Evolutionary conservation across 2,797 vertebrate species (phyloP), one percentile per base, ranked within the genome.

Genomic region (Avahi laniger): DNA sequence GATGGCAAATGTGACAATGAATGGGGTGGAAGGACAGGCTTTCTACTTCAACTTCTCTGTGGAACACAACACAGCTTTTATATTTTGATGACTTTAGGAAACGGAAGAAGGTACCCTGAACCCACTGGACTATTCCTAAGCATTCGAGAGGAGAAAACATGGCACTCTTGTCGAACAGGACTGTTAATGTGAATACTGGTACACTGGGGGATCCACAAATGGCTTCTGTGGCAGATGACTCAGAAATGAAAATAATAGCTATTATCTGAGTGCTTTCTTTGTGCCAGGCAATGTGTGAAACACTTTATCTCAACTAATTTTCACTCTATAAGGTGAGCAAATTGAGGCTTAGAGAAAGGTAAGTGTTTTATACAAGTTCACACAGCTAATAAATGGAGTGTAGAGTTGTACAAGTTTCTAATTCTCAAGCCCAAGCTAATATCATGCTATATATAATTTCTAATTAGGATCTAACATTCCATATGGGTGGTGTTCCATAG

Each of bases 401-500:
- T 10, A 76, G 26, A 89, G 54, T 20, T 76, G 24, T 30, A 5
- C 33, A 81, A 57, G 20, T 73, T 90, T 76, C 61, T 97, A 48
- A 94, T 59, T 78, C 26, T 70, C 50, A 0, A 85, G 52, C 22
- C 48, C 22, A 75, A 85, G 38, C 13, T 89, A 72, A 78, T 12
- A 85, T 7, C 22, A 91, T 13, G 14, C 24, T 41, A 70, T 52
- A 48, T 63, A 5, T 24, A 94, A 84, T 17, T 83, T 14, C 35
- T 43, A 95, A 93, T 90, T 59, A 87, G 78, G 52, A 89, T 63
- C 22, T 70, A 85, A 33, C 79, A 93, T 41, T 80, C 69, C 72
- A 73, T 75, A 57, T 57, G 54, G n/a, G 46, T 59, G 15, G 12
- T 94, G 26, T 59, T 81, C 52, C 12, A 63, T 50, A 67, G 46